Evolutionary conservation across 2,888 invertebrate species (phyloP).

Genomic region (Chrysolina haemoptera): DNA sequence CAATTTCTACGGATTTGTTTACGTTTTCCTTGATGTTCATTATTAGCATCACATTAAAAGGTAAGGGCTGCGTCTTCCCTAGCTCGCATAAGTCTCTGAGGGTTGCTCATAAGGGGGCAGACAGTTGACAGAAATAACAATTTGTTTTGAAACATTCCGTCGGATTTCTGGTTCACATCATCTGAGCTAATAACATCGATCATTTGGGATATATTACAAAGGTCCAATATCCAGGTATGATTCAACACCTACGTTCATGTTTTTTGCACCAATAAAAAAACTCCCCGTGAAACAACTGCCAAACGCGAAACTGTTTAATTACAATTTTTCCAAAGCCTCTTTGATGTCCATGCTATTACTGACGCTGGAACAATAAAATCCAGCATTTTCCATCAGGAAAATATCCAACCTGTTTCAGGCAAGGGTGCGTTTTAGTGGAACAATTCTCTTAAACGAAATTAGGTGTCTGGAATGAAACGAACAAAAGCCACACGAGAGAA

Average conservation of each 20-base stretch:
- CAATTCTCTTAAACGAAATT: constrained; percentile 8
- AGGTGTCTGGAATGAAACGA: constrained; percentile 6
- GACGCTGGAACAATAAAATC: constrained; percentile 3
- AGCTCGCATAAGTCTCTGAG: too few relatives aligned
- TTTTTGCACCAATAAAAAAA: background rate
- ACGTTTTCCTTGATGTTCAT: too few relatives aligned
- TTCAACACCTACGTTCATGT: background rate
- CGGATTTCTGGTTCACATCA: too few relatives aligned
- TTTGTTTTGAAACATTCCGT: too few relatives aligned
- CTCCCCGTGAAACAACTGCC: background rate
- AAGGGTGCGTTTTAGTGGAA: background rate
- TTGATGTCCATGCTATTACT: constrained; percentile 1
- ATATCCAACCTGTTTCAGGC: background rate
- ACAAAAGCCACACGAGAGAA: constrained; percentile 4
- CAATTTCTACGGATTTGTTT: too few relatives aligned
- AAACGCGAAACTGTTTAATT: constrained; percentile 8
- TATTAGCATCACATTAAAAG: too few relatives aligned
- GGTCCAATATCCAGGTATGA: too few relatives aligned
- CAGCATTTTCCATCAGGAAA: background rate
- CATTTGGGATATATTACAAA: too few relatives aligned
- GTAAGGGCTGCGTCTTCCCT: too few relatives aligned
- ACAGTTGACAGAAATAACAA: too few relatives aligned
- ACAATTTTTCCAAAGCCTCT: background rate
- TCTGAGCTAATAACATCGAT: too few relatives aligned
- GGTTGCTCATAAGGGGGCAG: too few relatives aligned